Conservation (phyloP, 2,797 vertebrate genomes). For the Dermochelys coriacea region DNA sequence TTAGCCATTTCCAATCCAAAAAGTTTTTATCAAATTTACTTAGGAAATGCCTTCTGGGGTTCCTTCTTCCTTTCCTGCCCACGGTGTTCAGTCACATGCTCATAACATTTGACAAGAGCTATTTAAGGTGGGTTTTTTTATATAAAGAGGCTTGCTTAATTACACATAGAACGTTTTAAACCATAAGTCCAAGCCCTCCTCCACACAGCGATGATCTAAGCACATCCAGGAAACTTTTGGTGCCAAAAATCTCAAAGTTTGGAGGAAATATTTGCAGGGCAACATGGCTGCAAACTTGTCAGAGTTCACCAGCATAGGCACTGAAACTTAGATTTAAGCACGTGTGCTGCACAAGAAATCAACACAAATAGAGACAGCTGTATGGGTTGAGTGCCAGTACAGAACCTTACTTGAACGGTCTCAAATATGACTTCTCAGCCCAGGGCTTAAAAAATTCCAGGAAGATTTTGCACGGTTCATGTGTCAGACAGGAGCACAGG, state of each 20-base stretch:
- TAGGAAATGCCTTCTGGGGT: constrained; percentile 65
- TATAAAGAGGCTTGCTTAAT: constrained; percentile 57
- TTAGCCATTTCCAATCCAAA: background rate
- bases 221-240: constrained; percentile 71
- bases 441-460: background rate
- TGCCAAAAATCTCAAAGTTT: constrained; percentile 68
- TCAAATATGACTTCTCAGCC: constrained; percentile 12
- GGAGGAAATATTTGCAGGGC: constrained; percentile 66
- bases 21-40: constrained; percentile 34
- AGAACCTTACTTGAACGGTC: background rate
- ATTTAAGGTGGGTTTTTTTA: constrained; percentile 59
- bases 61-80: constrained; percentile 64
- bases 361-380: constrained; percentile 32
- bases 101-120: constrained; percentile 45
- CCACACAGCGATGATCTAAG: constrained; percentile 71
- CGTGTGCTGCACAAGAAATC: constrained; percentile 7
- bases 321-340: background rate
- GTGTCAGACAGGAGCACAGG: background rate
- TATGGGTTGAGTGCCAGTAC: background rate
- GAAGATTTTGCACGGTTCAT: background rate
- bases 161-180: constrained; percentile 56
- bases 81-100: background rate
- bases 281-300: constrained; percentile 61
- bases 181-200: constrained; percentile 61
- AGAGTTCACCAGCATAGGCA: constrained; percentile 43